These are phyloP conservation scores for Micrasema longulum DNA, from an alignment of 1,140 invertebrate species.

Conservation along the genomic window DNA sequence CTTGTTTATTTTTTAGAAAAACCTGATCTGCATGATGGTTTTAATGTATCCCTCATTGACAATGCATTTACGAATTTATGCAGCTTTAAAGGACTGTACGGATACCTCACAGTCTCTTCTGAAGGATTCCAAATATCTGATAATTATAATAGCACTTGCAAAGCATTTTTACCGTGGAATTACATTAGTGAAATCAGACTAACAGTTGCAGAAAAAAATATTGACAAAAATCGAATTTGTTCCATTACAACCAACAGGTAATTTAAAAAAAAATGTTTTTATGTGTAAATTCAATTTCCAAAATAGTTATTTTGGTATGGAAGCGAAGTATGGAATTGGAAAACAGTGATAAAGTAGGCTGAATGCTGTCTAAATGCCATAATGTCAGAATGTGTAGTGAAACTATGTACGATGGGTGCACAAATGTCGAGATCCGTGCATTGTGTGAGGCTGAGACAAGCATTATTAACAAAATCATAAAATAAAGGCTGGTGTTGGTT, in stretches of 20 bases:
- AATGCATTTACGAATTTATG: slow-evolving; percentile 48
- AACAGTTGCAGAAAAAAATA: slow-evolving; percentile 11
- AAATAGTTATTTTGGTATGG: neutral
- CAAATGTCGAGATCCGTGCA: too few relatives aligned
- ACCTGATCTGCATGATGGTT: slow-evolving; percentile 22
- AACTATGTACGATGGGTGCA: too few relatives aligned
- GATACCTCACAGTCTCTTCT: slow-evolving; percentile 26
- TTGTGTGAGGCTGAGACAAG: too few relatives aligned
- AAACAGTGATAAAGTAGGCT: too few relatives aligned
- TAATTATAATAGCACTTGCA: slow-evolving; percentile 23
- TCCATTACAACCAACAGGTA: slow-evolving; percentile 50
- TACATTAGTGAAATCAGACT: slow-evolving; percentile 40
- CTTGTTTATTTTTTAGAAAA: slow-evolving; percentile 36
- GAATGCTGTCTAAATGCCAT: too few relatives aligned
- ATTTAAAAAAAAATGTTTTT: too few relatives aligned
- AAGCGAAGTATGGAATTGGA: too few relatives aligned
- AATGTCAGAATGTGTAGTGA: too few relatives aligned
- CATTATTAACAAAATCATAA: too few relatives aligned
- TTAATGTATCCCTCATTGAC: slow-evolving; percentile 47
- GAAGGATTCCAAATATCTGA: slow-evolving; percentile 45
- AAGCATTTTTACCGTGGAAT: slow-evolving; percentile 30
- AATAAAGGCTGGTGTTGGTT: too few relatives aligned
- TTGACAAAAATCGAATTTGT: slow-evolving; percentile 45
- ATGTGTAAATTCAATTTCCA: too few relatives aligned
- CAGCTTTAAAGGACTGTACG: slow-evolving; percentile 47